Percentiles rank a stretch among this genome's conserved stretches.
phyloP scores from a whole-genome alignment of 2,888 invertebrate genomes.

The Cryptophagus acutangulus region DNA sequence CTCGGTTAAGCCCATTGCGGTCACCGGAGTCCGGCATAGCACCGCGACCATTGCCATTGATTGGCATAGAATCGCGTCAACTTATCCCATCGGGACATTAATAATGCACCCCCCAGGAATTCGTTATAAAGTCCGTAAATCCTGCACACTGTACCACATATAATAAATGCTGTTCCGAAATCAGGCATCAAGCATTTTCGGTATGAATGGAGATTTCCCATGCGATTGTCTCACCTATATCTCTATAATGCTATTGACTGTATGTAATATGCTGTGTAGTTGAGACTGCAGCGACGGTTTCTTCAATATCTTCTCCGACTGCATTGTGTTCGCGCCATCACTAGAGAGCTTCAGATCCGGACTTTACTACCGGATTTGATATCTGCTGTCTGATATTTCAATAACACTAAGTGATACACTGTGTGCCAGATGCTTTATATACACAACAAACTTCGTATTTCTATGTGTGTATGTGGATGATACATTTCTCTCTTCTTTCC shows the following conservation, averaged over 20 bases:
- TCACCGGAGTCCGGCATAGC: conserved; percentile 29
- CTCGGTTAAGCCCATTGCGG: conserved; percentile 39
- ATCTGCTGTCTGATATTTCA: conserved; percentile 30
- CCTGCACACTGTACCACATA: conserved; percentile 17
- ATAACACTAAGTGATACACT: conserved; percentile 35
- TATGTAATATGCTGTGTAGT: neutral
- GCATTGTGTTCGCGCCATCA: conserved; percentile 9
- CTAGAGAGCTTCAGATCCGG: conserved; percentile 11
- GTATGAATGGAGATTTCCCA: conserved; percentile 32
- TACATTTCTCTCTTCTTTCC: conserved; percentile 2
- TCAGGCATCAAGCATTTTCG: conserved; percentile 18
- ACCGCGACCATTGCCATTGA: conserved; percentile 40
- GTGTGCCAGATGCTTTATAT: conserved; percentile 17
- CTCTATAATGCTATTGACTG: neutral
- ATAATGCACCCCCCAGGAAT: conserved; percentile 44
- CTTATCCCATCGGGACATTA: conserved; percentile 43
- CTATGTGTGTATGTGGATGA: neutral
- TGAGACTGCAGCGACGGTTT: neutral
- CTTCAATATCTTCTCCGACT: too few species aligned
- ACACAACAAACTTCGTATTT: conserved; percentile 6
- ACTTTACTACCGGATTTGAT: conserved; percentile 21
- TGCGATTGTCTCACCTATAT: conserved; percentile 26
- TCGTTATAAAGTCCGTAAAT: conserved; percentile 42
- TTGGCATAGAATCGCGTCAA: conserved; percentile 47
- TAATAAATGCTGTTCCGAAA: conserved; percentile 15